A percentile compares a stretch with the other conserved stretches of the same genome.
Evolutionary conservation across 2,888 invertebrate genomes (phyloP).

Genomic region (Drosophila histrio): DNA sequence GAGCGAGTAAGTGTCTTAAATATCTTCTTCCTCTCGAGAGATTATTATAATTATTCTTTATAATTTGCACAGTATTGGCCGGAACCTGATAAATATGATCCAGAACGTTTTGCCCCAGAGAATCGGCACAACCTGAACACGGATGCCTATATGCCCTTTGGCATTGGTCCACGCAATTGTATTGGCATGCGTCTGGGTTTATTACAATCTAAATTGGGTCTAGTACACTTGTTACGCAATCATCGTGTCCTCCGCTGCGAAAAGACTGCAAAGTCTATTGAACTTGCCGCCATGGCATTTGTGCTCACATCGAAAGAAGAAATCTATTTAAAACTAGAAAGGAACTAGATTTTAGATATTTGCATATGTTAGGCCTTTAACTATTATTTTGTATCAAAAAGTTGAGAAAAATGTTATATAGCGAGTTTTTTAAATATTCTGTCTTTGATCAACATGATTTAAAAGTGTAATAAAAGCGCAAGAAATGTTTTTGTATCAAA

Average conservation of each 20-base stretch:
- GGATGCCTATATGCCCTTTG: conserved; percentile 76
- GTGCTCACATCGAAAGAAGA: conserved; percentile 44
- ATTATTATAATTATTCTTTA: background rate
- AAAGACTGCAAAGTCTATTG: conserved; percentile 50
- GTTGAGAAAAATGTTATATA: background rate
- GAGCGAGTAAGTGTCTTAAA: conserved; percentile 47
- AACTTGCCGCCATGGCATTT: conserved; percentile 27
- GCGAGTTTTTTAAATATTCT: background rate
- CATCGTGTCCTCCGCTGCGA: conserved; percentile 60
- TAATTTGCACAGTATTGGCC: conserved; percentile 68
- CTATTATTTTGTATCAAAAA: conserved; percentile 1
- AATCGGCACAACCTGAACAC: conserved; percentile 64
- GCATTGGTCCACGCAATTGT: conserved; percentile 75
- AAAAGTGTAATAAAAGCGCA: too few relatives aligned
- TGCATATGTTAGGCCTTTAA: background rate
- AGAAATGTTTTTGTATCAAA: too few relatives aligned
- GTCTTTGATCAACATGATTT: too few relatives aligned
- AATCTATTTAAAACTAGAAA: conserved; percentile 35
- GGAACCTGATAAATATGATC: conserved; percentile 69
- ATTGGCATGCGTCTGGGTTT: conserved; percentile 79
- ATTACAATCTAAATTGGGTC: conserved; percentile 70
- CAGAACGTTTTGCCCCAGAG: conserved; percentile 70
- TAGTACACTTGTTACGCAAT: conserved; percentile 69
- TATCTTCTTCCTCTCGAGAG: too few relatives aligned
- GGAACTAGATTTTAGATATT: background rate